Percentiles rank a stretch among this genome's conserved stretches.
Conservation (phyloP, 2,113 vertebrate species). For the Columba livia region DNA sequence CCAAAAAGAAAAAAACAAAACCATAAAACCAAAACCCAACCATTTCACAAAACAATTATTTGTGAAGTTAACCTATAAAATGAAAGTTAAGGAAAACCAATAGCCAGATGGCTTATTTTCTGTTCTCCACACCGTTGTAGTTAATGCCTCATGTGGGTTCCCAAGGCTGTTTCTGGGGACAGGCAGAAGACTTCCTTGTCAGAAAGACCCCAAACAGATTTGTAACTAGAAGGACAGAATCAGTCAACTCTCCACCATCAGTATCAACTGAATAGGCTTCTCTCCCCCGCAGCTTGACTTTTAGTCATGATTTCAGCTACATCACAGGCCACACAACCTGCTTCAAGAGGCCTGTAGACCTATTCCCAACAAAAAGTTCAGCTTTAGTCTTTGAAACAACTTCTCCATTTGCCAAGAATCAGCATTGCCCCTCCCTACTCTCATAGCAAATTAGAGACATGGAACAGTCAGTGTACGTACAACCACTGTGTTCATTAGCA, state of each 20-base stretch:
- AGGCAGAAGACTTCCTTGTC: neutral
- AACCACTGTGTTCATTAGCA: neutral
- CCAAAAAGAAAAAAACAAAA: neutral
- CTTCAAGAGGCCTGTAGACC: neutral
- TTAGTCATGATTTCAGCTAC: neutral
- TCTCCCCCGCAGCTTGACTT: neutral
- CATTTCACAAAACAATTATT: neutral
- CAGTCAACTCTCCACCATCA: neutral
- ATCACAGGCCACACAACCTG: neutral
- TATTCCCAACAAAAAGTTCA: neutral
- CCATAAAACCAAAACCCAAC: neutral
- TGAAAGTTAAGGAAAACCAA: neutral
- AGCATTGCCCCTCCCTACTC: neutral
- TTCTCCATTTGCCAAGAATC: neutral
- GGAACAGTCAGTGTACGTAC: neutral
- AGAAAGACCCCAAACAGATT: neutral
- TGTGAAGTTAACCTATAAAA: neutral
- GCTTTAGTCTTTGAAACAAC: neutral
- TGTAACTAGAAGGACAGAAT: neutral
- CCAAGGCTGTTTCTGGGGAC: neutral
- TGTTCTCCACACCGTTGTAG: neutral
- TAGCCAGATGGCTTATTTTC: neutral
- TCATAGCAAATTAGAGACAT: neutral
- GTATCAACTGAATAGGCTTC: neutral
- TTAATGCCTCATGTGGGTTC: neutral